Evolutionary conservation across 2,797 vertebrate species (phyloP).

Genomic region (Parotocinclus haroldoi): DNA sequence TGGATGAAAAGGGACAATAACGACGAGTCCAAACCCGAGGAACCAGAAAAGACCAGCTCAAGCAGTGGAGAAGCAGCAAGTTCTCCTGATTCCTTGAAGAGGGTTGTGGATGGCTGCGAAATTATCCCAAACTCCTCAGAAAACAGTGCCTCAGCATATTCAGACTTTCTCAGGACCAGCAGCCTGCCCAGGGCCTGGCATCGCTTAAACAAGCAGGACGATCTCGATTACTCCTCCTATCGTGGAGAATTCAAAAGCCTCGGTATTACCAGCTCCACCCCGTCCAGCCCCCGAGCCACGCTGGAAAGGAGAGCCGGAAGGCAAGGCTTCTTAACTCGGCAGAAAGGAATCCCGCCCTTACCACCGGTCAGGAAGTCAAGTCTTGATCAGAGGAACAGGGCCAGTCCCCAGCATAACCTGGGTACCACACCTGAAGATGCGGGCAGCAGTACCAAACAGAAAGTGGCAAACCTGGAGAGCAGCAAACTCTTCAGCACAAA

Average conservation of each 20-base stretch:
- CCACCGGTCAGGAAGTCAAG: constrained; percentile 95
- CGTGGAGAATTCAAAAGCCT: constrained; percentile 64
- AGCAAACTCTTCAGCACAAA: constrained; percentile 92
- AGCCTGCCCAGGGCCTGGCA: constrained; percentile 82
- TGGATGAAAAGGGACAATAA: constrained; percentile 85
- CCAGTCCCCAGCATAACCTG: constrained; percentile 76
- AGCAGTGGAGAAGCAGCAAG: constrained; percentile 71
- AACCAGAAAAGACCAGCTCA: constrained; percentile 70
- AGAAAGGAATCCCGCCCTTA: constrained; percentile 87
- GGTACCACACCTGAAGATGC: constrained; percentile 74
- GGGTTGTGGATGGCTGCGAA: constrained; percentile 90
- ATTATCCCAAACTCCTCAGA: constrained; percentile 64
- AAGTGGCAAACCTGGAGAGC: constrained; percentile 73
- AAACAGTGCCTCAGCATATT: constrained; percentile 67
- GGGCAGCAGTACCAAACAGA: constrained; percentile 63
- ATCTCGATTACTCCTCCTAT: constrained; percentile 65
- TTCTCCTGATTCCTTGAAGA: constrained; percentile 77
- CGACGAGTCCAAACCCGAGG: constrained; percentile 61
- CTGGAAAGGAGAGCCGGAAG: constrained; percentile 84
- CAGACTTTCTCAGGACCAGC: constrained; percentile 73
- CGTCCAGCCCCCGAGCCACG: constrained; percentile 78
- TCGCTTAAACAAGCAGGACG: constrained; percentile 75
- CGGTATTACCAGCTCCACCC: constrained; percentile 68
- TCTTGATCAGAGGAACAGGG: constrained; percentile 90
- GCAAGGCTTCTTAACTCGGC: constrained; percentile 81